Evolutionary conservation across 1,140 invertebrate genomes (phyloP).

Genomic region (Leptonema lineaticorne): DNA sequence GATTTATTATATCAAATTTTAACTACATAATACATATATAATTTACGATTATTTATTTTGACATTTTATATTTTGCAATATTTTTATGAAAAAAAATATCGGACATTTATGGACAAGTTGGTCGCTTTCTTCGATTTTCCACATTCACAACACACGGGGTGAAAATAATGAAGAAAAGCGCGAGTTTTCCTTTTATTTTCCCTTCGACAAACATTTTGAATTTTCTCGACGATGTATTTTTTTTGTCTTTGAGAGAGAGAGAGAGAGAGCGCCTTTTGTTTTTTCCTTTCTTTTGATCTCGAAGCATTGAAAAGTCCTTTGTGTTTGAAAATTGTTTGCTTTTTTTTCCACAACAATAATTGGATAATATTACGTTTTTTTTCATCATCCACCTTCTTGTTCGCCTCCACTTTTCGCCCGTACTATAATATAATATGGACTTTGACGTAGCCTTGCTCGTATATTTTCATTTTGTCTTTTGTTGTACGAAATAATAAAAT

Average conservation of each 20-base stretch:
- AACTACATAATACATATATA: no score
- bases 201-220: background rate
- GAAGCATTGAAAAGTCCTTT: slow-evolving; percentile 25
- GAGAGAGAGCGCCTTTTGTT: slow-evolving; percentile 8
- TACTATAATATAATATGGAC: background rate
- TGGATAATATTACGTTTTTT: slow-evolving; percentile 21
- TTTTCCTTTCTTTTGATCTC: slow-evolving; percentile 23
- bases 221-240: slow-evolving; percentile 12
- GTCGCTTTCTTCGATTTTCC: no score
- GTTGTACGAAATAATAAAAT: background rate
- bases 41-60: no score
- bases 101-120: background rate
- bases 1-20: no score
- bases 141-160: background rate
- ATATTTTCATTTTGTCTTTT: background rate
- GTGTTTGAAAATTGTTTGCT: slow-evolving; percentile 20
- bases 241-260: slow-evolving; percentile 9
- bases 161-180: background rate
- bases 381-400: no score
- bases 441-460: background rate
- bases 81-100: background rate
- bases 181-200: background rate
- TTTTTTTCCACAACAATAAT: slow-evolving; percentile 29
- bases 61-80: no score
- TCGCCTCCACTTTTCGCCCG: no score